These are phyloP conservation scores for Benitochromis conjunctus DNA, from an alignment of 2,113 vertebrate species.

Conservation along the genomic window DNA sequence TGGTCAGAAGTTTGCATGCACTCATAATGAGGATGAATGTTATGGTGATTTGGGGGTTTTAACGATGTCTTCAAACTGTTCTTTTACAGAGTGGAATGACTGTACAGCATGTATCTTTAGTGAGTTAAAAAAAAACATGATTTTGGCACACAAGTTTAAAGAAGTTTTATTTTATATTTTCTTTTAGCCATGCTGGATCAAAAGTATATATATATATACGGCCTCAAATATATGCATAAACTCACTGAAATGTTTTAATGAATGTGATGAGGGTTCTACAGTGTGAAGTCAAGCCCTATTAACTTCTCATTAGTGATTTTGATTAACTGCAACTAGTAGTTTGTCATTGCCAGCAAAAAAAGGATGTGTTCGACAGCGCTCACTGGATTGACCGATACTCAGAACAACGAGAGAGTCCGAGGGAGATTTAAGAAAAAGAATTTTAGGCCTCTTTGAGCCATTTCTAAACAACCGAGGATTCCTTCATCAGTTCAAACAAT, in stretches of 20 bases:
- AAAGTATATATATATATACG: neutral
- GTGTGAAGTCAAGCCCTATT: neutral
- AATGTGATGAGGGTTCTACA: neutral
- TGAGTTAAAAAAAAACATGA: neutral
- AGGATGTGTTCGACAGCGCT: neutral
- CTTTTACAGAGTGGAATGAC: neutral
- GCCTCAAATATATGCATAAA: neutral
- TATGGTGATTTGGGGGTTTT: neutral
- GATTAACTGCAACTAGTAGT: neutral
- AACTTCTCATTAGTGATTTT: neutral
- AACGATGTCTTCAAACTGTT: neutral
- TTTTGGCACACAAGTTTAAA: neutral
- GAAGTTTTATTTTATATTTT: neutral
- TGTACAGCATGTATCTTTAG: neutral
- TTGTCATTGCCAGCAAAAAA: neutral
- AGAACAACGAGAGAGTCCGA: neutral
- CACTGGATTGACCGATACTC: neutral
- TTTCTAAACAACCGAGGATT: neutral
- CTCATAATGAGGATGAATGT: neutral
- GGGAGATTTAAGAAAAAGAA: neutral
- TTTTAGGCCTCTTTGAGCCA: neutral
- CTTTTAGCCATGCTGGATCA: neutral
- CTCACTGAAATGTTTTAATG: neutral
- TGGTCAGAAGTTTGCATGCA: neutral
- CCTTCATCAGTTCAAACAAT: neutral